Base-by-base conservation (phyloP, 2,888 invertebrate genomes). In the Conistra vaccinii region DNA sequence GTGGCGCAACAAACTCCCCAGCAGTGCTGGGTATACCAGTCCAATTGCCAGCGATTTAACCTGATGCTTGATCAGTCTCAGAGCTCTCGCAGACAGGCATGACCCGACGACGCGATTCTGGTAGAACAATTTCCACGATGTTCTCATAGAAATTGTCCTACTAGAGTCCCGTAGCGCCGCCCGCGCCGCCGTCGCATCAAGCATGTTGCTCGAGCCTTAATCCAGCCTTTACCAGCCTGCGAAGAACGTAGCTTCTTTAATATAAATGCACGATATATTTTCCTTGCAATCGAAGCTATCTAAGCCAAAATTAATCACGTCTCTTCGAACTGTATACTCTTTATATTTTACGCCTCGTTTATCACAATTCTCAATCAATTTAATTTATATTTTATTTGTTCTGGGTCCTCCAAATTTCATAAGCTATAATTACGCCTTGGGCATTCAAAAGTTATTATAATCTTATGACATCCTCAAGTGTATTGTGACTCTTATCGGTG, bases 381-480 rank as follows among this genome's bases (percentile, higher is more conserved):
- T 85, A 84, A 88, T 88, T 87, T 86, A 87, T 84, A 87, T 84
- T 86, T 86, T 87, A 89, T 89, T 89, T 87, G 88, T 89, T 89
- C 76, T 89, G 77, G 70, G 80, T 83, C 78, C 77, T 82, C 86
- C 76, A 83, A 87, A 87, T 81, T 87, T 86, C 81, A 69, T 81
- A 89, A 83, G 78, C 78, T 82, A 86, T 88, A 88, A 89, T 89
- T 87, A 89, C 69, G 89, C 89, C 82, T 78, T 66, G 70, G 84
- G 89, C 85, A 78, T 72, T 85, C 79, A 83, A 87, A 86, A 87
- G 80, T 89, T 85, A 85, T 83, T 85, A 85, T 82, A 84, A 88
- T 81, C 87, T 83, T 87, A 81, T 88, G 88, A 86, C 88, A 89
- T 88, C 75, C 87, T 83, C 84, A 63, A 80, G 77, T 79, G 80